A percentile compares a stretch with the other conserved stretches of the same genome.
Evolutionary conservation across 2,113 vertebrate species (phyloP).

Genomic region (Ovibos moschatus): DNA sequence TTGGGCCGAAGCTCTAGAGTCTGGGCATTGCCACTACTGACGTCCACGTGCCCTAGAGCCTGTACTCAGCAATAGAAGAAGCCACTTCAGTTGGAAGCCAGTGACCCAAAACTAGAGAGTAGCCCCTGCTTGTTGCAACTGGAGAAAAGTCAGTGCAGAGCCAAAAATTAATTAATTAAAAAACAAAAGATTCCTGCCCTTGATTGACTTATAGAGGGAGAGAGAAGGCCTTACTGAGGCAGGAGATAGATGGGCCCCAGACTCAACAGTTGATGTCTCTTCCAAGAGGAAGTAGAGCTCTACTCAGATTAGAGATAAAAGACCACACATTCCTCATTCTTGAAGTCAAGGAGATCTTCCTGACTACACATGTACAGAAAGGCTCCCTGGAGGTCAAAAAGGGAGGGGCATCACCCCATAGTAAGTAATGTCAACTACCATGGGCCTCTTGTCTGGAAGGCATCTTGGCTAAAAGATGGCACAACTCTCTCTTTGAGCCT

Average conservation of each 20-base stretch:
- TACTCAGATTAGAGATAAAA: neutral
- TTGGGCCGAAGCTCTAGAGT: neutral
- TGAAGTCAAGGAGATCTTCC: neutral
- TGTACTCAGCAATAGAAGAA: neutral
- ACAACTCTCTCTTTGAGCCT: neutral
- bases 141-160: neutral
- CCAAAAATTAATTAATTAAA: neutral
- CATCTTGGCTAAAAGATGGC: neutral
- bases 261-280: neutral
- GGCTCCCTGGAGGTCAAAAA: neutral
- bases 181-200: neutral
- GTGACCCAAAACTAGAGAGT: neutral
- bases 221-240: neutral
- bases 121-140: accelerated
- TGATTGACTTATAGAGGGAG: neutral
- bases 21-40: neutral
- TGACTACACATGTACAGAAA: neutral
- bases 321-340: neutral
- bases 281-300: neutral
- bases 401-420: neutral
- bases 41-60: neutral
- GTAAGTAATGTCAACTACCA: neutral
- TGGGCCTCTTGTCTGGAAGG: neutral
- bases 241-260: neutral
- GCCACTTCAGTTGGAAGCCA: neutral